Base-by-base conservation (phyloP, 1,140 invertebrate genomes). In the Drosophila nikananu region DNA sequence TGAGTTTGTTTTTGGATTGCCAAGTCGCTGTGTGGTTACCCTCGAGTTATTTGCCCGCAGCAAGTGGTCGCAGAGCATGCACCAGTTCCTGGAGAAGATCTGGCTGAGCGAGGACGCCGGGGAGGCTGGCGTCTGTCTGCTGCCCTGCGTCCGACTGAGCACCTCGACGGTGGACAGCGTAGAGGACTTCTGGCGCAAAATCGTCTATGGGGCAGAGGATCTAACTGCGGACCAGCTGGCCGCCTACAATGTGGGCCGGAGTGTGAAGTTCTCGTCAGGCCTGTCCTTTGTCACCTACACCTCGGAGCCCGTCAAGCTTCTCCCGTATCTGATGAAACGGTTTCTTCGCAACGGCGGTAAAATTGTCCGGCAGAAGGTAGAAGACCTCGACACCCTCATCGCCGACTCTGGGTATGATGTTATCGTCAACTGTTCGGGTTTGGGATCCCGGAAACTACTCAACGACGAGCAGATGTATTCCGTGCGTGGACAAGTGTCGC, bases 391-490 rank as follows among this genome's bases (percentile, higher is more conserved):
- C 9, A 94, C 95, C 65, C 83, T 95, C 0, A 74, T 92, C 2
- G 65, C 93, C 1, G 82, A 93, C 2, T 93, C 93, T 9, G 12
- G 86, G 0, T 96, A 94, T 83, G 95, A 97, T 90, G 93, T 96
- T 3, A 93, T 97, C 35, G 94, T 97, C 27, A 97, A 97, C 91
- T 97, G 97, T 80, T 94, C 95, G 25, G 97, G 97, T 2, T 58
- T 92, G 9, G 92, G 92, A 9, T 86, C 97, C 0, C 94, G 94
- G 12, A 94, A 96, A 8, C 90, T 97, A 8, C 94, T 95, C 3
- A 92, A 93, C 9, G 96, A 97, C 93, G 62, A 91, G 6, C 77
- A 87, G 44, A 92, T 97, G 19, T 82, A 86, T 42, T 94, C 96
- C 9, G 94, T 96, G n/a, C 94, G 96, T 77, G 96, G 96, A 21